Conservation (phyloP, 1,140 invertebrate species). For the Drosophila bipectinata region DNA sequence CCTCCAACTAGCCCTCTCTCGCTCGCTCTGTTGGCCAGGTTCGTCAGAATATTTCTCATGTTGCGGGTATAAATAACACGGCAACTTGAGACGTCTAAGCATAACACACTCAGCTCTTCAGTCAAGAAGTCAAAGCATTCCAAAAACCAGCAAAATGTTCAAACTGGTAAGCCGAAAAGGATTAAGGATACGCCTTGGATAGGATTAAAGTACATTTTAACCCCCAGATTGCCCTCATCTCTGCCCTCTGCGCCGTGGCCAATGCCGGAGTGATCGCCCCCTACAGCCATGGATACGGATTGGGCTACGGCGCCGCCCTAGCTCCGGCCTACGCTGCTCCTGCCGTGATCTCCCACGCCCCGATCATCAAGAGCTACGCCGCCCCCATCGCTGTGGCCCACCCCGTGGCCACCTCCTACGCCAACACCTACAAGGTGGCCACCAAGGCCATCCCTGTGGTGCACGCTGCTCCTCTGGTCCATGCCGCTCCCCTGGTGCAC, state of each 20-base stretch:
- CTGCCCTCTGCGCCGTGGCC: conserved; percentile 78
- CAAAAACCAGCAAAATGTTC: conserved; percentile 74
- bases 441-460: conserved; percentile 77
- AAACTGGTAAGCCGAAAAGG: conserved; percentile 74
- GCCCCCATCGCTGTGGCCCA: conserved; percentile 80
- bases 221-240: conserved; percentile 66
- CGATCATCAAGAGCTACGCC: conserved; percentile 76
- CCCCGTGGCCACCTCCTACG: conserved; percentile 86
- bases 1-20: conserved; percentile 25
- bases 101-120: conserved; percentile 74
- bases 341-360: conserved; percentile 73
- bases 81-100: conserved; percentile 46
- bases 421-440: conserved; percentile 86
- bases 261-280: conserved; percentile 74
- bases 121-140: conserved; percentile 56
- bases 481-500: conserved; percentile 69
- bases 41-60: conserved; percentile 77
- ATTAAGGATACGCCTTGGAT: conserved; percentile 16
- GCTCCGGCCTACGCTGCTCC: conserved; percentile 62
- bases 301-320: conserved; percentile 49
- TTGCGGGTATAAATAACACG: conserved; percentile 79
- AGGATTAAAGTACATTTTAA: background rate
- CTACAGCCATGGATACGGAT: conserved; percentile 69
- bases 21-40: conserved; percentile 29
- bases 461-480: conserved; percentile 74